Evolutionary conservation across 2,113 vertebrate species (phyloP).

Genomic region (Cichladusa arquata): DNA sequence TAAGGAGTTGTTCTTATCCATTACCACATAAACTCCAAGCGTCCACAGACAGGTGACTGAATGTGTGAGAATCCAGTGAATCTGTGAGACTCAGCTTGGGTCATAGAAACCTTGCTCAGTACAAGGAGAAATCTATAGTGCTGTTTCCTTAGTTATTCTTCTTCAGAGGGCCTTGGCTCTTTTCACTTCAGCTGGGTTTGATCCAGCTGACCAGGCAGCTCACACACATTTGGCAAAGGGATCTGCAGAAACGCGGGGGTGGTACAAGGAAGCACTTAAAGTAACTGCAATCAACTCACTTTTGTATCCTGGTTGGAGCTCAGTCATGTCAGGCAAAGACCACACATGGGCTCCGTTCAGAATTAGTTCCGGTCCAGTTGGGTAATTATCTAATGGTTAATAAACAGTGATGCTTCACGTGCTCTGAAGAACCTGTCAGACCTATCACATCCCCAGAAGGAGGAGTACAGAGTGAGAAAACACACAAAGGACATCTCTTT

Average conservation of each 20-base stretch:
- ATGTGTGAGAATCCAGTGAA: not conserved
- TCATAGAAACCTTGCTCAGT: not conserved
- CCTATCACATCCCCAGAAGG: fast-evolving
- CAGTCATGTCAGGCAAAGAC: not conserved
- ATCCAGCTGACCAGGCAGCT: not conserved
- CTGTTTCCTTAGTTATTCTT: not conserved
- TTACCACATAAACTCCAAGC: not conserved
- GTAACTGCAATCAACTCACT: not conserved
- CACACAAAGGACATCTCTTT: not conserved
- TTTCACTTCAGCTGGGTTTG: not conserved
- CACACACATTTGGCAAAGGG: fast-evolving
- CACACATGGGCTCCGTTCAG: not conserved
- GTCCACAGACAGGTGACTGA: not conserved
- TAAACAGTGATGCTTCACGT: not conserved
- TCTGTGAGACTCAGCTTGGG: not conserved
- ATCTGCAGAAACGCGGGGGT: not conserved
- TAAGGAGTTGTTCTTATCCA: not conserved
- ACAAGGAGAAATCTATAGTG: not conserved
- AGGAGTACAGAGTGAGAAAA: not conserved
- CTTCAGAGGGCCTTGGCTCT: not conserved
- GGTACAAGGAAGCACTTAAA: not conserved
- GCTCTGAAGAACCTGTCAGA: not conserved
- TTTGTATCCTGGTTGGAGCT: not conserved
- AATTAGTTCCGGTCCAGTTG: not conserved
- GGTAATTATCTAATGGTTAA: not conserved